These are phyloP conservation scores for Osmerus eperlanus DNA, from an alignment of 2,113 vertebrate species.

Conservation along the genomic window DNA sequence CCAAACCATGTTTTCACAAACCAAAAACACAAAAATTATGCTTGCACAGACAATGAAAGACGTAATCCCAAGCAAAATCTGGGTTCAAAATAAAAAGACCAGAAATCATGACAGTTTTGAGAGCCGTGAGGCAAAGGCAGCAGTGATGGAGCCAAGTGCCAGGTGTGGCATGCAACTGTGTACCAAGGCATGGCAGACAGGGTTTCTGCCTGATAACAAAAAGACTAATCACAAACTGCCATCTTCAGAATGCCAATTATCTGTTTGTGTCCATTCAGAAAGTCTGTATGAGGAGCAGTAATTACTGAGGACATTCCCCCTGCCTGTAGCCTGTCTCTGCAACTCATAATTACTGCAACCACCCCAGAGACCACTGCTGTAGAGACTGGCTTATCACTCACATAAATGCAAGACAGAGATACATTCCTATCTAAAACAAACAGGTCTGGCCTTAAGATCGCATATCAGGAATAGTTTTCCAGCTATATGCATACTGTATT, in stretches of 20 bases:
- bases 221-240: background rate
- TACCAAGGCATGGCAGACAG: too few species aligned
- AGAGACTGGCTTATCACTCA: background rate
- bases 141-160: too few species aligned
- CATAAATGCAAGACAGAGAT: background rate
- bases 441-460: background rate
- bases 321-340: background rate
- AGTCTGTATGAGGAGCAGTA: background rate
- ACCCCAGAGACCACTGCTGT: background rate
- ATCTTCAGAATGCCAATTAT: conserved; percentile 15
- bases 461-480: background rate
- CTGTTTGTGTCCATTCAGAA: background rate
- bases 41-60: too few species aligned
- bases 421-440: background rate
- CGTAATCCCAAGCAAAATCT: too few species aligned
- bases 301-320: background rate
- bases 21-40: too few species aligned
- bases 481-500: background rate
- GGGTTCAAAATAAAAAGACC: too few species aligned
- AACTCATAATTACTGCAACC: background rate
- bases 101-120: too few species aligned
- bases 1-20: too few species aligned
- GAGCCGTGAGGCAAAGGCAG: too few species aligned
- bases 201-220: too few species aligned
- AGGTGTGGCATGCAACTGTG: too few species aligned